phyloP scores from a whole-genome alignment of 2,797 vertebrate species.

The Malurus leucopterus region DNA sequence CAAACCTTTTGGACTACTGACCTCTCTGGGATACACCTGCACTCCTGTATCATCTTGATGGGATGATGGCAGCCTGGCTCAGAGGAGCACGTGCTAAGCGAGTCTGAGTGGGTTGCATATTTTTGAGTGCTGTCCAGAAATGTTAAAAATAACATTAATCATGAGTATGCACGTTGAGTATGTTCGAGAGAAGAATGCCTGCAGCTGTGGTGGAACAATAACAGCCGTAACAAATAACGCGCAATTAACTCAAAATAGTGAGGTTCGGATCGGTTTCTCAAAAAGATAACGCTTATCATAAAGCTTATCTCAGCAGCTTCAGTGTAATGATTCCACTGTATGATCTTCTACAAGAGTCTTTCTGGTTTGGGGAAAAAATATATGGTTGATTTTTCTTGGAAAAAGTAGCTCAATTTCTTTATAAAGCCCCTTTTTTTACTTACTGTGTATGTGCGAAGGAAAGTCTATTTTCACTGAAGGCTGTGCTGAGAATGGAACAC shows the following conservation, averaged over 20 bases:
- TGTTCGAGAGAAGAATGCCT: constrained; percentile 41
- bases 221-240: constrained; percentile 16
- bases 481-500: background rate
- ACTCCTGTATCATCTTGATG: fast-evolving
- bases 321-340: background rate
- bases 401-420: constrained; percentile 9
- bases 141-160: constrained; percentile 62
- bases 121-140: constrained; percentile 33
- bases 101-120: constrained; percentile 13
- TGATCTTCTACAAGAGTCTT: background rate
- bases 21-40: background rate
- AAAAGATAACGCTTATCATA: background rate
- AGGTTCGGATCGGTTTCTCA: background rate
- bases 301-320: constrained; percentile 51
- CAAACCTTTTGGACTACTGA: background rate
- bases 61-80: background rate
- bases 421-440: background rate
- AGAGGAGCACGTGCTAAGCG: background rate
- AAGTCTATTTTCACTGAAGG: background rate
- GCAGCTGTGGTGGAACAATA: constrained; percentile 51
- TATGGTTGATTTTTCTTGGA: background rate
- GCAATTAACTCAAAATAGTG: constrained; percentile 8
- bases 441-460: background rate
- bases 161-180: background rate
- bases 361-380: background rate